phyloP scores from a whole-genome alignment of 2,888 invertebrate species.

The Phymatocera aterrima region DNA sequence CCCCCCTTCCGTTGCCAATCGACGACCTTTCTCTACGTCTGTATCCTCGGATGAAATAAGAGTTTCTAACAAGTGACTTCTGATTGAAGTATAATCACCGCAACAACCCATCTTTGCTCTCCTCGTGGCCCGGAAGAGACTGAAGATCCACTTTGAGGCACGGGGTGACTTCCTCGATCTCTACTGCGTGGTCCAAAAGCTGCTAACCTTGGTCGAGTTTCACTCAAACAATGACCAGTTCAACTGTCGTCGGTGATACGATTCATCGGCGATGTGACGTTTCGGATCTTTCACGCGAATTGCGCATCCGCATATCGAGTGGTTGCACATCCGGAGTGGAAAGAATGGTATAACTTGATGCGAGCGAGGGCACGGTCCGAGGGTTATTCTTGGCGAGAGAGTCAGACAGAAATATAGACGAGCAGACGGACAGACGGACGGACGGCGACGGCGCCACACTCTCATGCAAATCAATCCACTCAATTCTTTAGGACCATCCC shows the following conservation, averaged over 20 bases:
- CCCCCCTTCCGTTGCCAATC: constrained; percentile 36
- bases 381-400: constrained; percentile 2
- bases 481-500: constrained; percentile 44
- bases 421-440: constrained; percentile 13
- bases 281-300: background rate
- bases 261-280: background rate
- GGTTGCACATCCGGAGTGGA: background rate
- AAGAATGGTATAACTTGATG: background rate
- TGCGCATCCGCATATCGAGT: background rate
- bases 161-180: background rate
- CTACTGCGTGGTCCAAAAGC: background rate
- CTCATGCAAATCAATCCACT: constrained; percentile 46
- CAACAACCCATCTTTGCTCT: constrained; percentile 2
- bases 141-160: background rate
- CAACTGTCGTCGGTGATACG: background rate
- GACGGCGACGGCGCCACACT: constrained; percentile 43
- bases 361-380: background rate
- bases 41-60: constrained; percentile 40
- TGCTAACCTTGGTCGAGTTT: background rate
- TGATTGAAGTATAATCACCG: constrained; percentile 44
- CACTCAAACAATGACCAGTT: background rate
- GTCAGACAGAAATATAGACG: constrained; percentile 8
- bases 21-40: constrained; percentile 40
- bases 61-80: constrained; percentile 44
- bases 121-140: constrained; percentile 2